Evolutionary conservation across 2,113 vertebrate species (phyloP).

Genomic region (Corythoichthys haematopterus): DNA sequence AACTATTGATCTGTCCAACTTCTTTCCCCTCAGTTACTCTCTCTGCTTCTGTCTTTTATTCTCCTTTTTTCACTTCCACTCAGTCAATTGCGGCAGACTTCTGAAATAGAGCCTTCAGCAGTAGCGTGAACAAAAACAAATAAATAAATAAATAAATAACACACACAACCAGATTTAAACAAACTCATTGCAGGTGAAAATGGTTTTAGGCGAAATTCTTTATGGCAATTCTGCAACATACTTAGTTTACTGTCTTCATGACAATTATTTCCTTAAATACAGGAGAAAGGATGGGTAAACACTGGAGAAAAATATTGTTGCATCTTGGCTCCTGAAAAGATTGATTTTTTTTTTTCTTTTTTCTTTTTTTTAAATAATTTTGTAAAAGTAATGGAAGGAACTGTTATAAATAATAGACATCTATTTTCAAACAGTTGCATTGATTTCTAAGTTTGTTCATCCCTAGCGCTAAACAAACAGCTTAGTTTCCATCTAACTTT

Average conservation of each 20-base stretch:
- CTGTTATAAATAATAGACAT: too few species aligned
- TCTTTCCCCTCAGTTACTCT: slow-evolving; percentile 39
- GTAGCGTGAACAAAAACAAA: slow-evolving; percentile 46
- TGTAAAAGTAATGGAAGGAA: neutral
- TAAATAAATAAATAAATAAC: slow-evolving; percentile 21
- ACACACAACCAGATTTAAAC: slow-evolving; percentile 5
- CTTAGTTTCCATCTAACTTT: neutral
- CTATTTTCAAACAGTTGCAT: neutral
- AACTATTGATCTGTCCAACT: slow-evolving; percentile 68
- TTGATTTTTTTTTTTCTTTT: too few species aligned
- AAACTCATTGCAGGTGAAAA: slow-evolving; percentile 29
- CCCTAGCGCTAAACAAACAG: neutral
- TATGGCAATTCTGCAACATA: slow-evolving; percentile 33
- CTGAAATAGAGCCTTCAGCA: slow-evolving; percentile 37
- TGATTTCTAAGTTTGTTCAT: neutral
- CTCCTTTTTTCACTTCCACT: slow-evolving; percentile 38
- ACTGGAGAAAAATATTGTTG: neutral
- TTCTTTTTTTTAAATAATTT: neutral
- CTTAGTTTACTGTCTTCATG: neutral
- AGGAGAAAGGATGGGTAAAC: neutral
- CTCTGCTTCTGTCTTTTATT: slow-evolving; percentile 34
- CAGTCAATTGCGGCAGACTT: slow-evolving; percentile 36
- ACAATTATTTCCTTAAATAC: slow-evolving; percentile 8
- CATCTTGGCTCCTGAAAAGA: neutral
- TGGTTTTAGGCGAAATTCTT: slow-evolving; percentile 44